Base-by-base conservation (phyloP, 2,797 vertebrate genomes). In the Hippocampus kuda region DNA sequence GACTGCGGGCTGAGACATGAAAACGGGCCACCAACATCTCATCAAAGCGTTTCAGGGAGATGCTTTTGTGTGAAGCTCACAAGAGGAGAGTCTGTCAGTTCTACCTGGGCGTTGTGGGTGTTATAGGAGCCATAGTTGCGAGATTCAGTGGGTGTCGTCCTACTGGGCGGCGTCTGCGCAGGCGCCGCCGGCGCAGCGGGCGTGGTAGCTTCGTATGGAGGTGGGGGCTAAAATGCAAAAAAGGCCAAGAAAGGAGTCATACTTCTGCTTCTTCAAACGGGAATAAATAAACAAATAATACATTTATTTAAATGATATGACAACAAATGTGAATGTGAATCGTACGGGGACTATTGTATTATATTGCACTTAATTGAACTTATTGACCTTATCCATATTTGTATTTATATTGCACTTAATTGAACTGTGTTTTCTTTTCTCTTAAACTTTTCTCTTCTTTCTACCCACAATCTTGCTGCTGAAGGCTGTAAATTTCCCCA, bases 121-220 rank as follows among this genome's bases (percentile, higher is more conserved):
- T 67, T 67, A 24, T 98, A 95, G 41, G 96, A 97, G 70, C 96
- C 95, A 20, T 98, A 98, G 86, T 94, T 97, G 53, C 91, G 93
- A 53, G 92, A 91, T 75, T 98, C 95, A 0, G 92, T 91, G 30
- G 95, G 94, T 9, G 93, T 95, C 4, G 91, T 94, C 78, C 84
- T 91, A 41, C 84, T 89, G 8, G 92, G 84, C 30, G 92, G 92
- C 0, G 89, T 90, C 59, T 87, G 81, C 12, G 89, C 81, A 6
- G 93, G 88, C 1, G 68, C 66, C 34, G 86, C 10, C 0, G 84
- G 77, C 68, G 72, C 79, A 60, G 90, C 46, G 4, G 88, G 86
- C 66, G 79, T 76, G 13, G 86, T 85, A 65, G 88, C 81, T n/a
- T 90, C 86, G 71, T 92, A 91, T 0, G 90, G 86, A 8, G 92